Percentiles rank a stretch among this genome's conserved stretches.
Conservation (phyloP, 2,113 vertebrate genomes). For the Neopipo cinnamomea region DNA sequence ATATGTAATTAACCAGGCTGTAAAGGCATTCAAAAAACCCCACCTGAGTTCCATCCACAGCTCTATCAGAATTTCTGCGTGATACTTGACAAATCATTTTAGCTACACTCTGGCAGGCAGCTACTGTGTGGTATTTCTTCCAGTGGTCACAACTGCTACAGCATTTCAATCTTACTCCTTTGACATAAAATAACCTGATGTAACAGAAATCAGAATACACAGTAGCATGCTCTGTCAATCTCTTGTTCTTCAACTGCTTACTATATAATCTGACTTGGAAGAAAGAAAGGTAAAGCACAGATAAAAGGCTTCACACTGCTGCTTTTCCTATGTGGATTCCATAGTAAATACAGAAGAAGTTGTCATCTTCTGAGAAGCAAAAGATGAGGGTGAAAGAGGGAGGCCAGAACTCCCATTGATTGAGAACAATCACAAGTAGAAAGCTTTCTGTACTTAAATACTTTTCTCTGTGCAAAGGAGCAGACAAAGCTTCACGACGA, state of each 20-base stretch:
- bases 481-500: background rate
- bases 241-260: background rate
- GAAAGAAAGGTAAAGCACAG: background rate
- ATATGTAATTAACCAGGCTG: background rate
- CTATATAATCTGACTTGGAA: background rate
- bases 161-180: background rate
- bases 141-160: background rate
- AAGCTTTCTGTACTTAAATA: background rate
- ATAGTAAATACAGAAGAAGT: background rate
- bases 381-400: background rate
- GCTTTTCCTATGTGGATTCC: background rate
- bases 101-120: background rate
- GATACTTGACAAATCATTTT: background rate
- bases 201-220: background rate
- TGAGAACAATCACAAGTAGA: background rate
- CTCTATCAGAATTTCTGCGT: background rate
- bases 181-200: background rate
- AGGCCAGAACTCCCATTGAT: background rate
- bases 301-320: background rate
- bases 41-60: background rate
- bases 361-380: background rate
- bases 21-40: background rate
- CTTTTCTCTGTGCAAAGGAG: background rate
- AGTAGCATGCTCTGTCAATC: background rate
- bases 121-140: background rate